A percentile compares a stretch with the other conserved stretches of the same genome.
phyloP scores from a whole-genome alignment of 2,888 invertebrate genomes.

The Agrotis segetum region DNA sequence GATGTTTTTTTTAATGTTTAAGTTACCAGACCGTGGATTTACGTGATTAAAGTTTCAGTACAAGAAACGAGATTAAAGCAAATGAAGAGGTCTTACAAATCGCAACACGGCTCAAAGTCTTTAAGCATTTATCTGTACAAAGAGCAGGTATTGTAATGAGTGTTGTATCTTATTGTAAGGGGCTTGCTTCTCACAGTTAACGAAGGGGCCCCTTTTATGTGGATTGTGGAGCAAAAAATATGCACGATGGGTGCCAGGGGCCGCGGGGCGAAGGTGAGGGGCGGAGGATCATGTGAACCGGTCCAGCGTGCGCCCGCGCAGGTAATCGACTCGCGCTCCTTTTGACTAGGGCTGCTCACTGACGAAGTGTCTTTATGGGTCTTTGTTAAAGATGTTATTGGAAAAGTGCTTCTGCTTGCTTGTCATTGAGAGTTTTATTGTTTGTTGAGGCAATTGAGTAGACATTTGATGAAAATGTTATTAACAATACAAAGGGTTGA shows the following conservation, averaged over 20 bases:
- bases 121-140: constrained; percentile 35
- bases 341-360: constrained; percentile 57
- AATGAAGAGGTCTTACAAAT: constrained; percentile 16
- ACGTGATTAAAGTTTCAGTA: constrained; percentile 19
- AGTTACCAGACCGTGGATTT: not conserved
- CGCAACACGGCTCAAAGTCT: constrained; percentile 21
- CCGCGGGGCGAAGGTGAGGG: constrained; percentile 67
- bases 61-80: constrained; percentile 17
- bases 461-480: not conserved
- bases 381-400: constrained; percentile 2
- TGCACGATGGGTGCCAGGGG: constrained; percentile 79
- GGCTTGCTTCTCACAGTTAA: constrained; percentile 66
- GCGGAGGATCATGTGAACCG: constrained; percentile 82
- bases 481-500: not conserved
- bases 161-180: constrained; percentile 49
- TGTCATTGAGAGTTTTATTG: not conserved
- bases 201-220: constrained; percentile 69
- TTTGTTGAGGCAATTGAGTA: not conserved
- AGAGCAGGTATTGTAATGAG: constrained; percentile 36
- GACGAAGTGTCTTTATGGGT: not conserved
- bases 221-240: constrained; percentile 84
- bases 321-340: constrained; percentile 84
- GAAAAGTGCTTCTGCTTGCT: constrained; percentile 8
- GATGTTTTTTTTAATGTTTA: constrained; percentile 22
- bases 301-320: constrained; percentile 86